These are phyloP conservation scores for Drosophila lacertosa DNA, from an alignment of 1,140 invertebrate genomes.

Conservation along the genomic window DNA sequence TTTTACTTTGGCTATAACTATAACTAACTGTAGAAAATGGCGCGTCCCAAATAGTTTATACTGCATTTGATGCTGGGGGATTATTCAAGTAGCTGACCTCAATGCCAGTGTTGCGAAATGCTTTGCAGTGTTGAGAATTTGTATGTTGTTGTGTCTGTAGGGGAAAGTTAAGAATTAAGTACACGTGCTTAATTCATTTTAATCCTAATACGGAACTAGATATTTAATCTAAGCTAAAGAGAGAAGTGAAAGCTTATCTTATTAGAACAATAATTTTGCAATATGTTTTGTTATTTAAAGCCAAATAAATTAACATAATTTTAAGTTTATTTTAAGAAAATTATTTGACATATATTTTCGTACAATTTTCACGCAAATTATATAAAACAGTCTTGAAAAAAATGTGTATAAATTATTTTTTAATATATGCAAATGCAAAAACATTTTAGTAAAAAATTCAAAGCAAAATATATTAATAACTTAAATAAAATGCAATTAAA, in stretches of 20 bases:
- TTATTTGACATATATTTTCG: no score
- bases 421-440: no score
- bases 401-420: no score
- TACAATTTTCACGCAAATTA: no score
- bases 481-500: not conserved
- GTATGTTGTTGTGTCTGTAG: not conserved
- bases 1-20: conserved; percentile 1
- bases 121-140: not conserved
- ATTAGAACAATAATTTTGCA: not conserved
- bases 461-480: not conserved
- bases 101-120: conserved; percentile 16
- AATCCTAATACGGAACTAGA: no score
- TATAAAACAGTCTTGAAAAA: no score
- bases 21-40: not conserved
- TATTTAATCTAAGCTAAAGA: no score
- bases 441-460: not conserved
- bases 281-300: not conserved
- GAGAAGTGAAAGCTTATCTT: not conserved
- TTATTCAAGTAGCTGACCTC: conserved; percentile 39
- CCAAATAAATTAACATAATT: no score
- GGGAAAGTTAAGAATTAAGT: not conserved
- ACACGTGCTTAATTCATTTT: not conserved
- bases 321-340: no score
- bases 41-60: conserved; percentile 37
- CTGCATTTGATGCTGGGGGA: conserved; percentile 18